Percentiles rank a stretch among this genome's conserved stretches.
These are phyloP conservation scores for Balaenoptera acutorostrata DNA, from an alignment of 2,113 vertebrate species.

Conservation along the genomic window DNA sequence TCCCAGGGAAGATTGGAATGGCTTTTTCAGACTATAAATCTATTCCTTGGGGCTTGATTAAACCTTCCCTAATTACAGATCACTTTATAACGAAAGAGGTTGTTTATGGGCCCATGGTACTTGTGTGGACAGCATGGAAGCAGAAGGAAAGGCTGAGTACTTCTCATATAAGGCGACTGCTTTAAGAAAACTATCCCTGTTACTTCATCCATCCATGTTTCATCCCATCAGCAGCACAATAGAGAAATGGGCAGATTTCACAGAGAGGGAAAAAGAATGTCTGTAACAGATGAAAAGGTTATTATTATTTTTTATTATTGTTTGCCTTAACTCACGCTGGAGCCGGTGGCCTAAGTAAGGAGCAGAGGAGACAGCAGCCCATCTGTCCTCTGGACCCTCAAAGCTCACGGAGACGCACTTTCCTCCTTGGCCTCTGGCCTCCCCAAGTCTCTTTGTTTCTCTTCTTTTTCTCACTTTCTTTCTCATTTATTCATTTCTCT, in stretches of 20 bases:
- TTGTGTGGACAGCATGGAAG: background rate
- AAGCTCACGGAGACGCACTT: rapidly evolving
- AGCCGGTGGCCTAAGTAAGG: rapidly evolving
- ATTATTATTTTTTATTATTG: background rate
- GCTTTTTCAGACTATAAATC: background rate
- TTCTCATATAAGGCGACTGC: background rate
- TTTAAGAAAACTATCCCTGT: background rate
- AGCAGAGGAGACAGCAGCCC: background rate
- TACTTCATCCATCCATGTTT: background rate
- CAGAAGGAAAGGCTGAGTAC: background rate
- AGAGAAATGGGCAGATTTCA: background rate
- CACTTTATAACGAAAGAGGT: background rate
- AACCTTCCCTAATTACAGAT: conserved; percentile 1
- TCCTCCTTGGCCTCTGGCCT: background rate
- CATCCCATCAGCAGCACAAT: background rate
- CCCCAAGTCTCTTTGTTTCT: background rate
- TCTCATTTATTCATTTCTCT: background rate
- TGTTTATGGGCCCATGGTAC: background rate
- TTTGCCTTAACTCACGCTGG: background rate
- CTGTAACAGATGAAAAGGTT: background rate
- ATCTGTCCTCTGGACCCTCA: rapidly evolving
- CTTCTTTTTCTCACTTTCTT: background rate
- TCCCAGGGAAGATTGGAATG: background rate
- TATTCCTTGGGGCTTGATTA: background rate
- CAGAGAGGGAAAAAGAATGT: background rate